These are phyloP conservation scores for Panonychus citri DNA, from an alignment of 1,140 invertebrate genomes.

Conservation along the genomic window DNA sequence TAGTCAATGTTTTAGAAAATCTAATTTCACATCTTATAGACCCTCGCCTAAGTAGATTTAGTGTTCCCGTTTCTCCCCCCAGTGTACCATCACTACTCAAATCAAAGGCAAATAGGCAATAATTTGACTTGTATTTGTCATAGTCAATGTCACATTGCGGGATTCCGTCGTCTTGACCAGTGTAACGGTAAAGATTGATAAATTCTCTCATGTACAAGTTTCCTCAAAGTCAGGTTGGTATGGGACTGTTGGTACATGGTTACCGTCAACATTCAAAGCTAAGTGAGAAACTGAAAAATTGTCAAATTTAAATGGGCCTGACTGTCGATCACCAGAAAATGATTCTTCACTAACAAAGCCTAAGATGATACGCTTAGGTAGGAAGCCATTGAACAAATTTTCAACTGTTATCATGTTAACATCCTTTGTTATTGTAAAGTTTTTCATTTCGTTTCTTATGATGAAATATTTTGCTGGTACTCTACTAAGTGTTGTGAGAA, in stretches of 20 bases:
- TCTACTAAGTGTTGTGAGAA: neutral
- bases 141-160: neutral
- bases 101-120: neutral
- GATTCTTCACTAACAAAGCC: neutral
- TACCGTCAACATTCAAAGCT: neutral
- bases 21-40: neutral
- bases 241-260: neutral
- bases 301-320: neutral
- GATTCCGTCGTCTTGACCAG: neutral
- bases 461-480: neutral
- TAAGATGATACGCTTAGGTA: neutral
- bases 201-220: neutral
- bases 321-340: neutral
- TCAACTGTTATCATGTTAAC: neutral
- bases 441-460: neutral
- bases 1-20: neutral
- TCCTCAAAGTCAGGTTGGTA: neutral
- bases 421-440: neutral
- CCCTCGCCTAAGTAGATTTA: neutral
- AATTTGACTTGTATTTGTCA: neutral
- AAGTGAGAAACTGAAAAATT: neutral
- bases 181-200: neutral
- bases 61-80: neutral
- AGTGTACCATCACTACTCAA: neutral
- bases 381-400: neutral